Evolutionary conservation across 2,797 vertebrate species (phyloP).

Genomic region (Rhinella marina): DNA sequence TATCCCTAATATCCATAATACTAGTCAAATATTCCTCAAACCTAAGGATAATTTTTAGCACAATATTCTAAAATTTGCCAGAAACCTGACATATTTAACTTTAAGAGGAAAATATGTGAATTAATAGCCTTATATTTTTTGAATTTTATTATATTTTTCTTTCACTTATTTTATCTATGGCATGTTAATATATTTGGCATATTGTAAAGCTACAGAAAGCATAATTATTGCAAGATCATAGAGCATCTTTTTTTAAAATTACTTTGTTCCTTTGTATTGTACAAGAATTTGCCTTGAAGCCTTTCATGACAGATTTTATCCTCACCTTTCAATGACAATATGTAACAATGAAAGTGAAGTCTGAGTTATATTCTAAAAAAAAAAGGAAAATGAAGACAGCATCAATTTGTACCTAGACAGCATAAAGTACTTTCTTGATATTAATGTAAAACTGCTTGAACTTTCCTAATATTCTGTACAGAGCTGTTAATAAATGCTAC

Average conservation of each 20-base stretch:
- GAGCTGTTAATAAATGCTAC: conserved; percentile 69
- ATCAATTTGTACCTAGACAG: conserved; percentile 75
- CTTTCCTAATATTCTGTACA: conserved; percentile 75
- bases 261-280: conserved; percentile 72
- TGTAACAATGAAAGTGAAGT: conserved; percentile 80
- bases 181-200: background rate
- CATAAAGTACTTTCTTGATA: conserved; percentile 78
- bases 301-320: conserved; percentile 82
- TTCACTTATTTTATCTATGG: conserved; percentile 13
- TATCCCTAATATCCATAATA: background rate
- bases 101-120: background rate
- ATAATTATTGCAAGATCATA: background rate
- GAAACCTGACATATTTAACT: background rate
- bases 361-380: background rate
- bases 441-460: conserved; percentile 77
- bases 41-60: background rate
- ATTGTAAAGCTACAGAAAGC: background rate
- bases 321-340: conserved; percentile 78
- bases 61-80: background rate
- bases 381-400: background rate
- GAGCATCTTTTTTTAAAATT: background rate
- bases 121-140: background rate
- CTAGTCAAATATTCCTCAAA: background rate
- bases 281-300: conserved; percentile 85
- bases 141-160: background rate